Percentiles rank a stretch among this genome's conserved stretches.
Conservation (phyloP, 92 coral and sea anemone genomes). For the Phenganax subtilis region DNA sequence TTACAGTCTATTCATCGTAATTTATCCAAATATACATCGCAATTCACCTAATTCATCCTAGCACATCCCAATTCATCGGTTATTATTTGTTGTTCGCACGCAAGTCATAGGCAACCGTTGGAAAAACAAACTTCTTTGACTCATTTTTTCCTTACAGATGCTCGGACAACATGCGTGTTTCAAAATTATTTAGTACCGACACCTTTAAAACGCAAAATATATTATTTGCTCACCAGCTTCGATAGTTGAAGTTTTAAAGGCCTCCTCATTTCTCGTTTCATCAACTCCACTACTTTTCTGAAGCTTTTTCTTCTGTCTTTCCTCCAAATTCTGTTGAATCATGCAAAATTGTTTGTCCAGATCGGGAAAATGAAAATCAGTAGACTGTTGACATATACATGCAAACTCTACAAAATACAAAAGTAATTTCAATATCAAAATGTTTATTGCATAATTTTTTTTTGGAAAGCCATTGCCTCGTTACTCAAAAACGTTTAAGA, state of each 20-base stretch:
- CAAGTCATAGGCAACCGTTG: no score
- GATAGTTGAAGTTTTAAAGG: constrained; percentile 57
- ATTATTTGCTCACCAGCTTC: constrained; percentile 55
- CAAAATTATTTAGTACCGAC: neutral
- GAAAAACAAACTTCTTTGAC: no score
- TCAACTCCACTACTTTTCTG: constrained; percentile 35
- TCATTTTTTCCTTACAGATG: no score
- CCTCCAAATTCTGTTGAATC: constrained; percentile 82
- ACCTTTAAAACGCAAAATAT: neutral
- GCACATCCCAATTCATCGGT: no score
- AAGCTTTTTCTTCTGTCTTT: constrained; percentile 59
- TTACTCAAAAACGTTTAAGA: no score
- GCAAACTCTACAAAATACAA: constrained; percentile 64
- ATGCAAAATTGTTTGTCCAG: constrained; percentile 91
- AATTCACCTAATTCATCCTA: no score
- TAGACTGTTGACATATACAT: constrained; percentile 85
- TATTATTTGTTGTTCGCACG: no score
- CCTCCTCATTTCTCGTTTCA: constrained; percentile 54
- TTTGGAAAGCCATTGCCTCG: no score
- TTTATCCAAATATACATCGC: no score
- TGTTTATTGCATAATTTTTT: neutral
- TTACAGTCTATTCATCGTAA: no score
- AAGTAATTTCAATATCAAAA: neutral
- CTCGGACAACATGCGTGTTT: no score
- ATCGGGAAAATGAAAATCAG: constrained; percentile 97